Conservation (phyloP, 2,888 invertebrate genomes). For the Nomada hirtipes region DNA sequence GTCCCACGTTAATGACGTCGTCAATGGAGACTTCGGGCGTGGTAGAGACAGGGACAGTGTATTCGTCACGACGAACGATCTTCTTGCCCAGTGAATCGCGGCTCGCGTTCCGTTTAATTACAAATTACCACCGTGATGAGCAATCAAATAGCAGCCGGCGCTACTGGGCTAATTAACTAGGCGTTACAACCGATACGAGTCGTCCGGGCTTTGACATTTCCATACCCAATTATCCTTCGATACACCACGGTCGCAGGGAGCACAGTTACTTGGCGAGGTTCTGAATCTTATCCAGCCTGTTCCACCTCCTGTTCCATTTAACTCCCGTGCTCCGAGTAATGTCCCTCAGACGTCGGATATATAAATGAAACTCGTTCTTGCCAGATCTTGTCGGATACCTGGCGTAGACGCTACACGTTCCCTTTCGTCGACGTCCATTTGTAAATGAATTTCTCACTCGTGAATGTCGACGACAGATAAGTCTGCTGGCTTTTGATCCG, state of each 20-base stretch:
- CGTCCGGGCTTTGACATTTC: conserved; percentile 50
- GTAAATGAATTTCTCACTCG: conserved; percentile 41
- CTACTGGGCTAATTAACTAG: conserved; percentile 53
- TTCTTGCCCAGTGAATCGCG: conserved; percentile 31
- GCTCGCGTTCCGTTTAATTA: conserved; percentile 50
- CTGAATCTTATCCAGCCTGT: conserved; percentile 4
- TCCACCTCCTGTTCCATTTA: neutral
- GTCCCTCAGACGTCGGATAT: conserved; percentile 36
- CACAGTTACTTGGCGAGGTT: neutral
- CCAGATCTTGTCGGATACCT: conserved; percentile 27
- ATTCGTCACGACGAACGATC: conserved; percentile 25
- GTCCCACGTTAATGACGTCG: conserved; percentile 35
- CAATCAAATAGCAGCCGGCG: conserved; percentile 49
- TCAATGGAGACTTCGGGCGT: conserved; percentile 2
- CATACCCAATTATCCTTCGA: conserved; percentile 45
- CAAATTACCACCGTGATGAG: conserved; percentile 52
- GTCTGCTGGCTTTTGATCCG: neutral
- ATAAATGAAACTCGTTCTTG: conserved; percentile 38
- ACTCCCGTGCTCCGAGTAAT: neutral
- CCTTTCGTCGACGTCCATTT: conserved; percentile 39
- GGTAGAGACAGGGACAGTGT: neutral
- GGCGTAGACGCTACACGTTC: neutral
- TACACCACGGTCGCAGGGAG: neutral
- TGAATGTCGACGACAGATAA: conserved; percentile 16
- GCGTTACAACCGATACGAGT: conserved; percentile 38